Evolutionary conservation across 2,797 vertebrate species (phyloP).

Genomic region (Spizella passerina): DNA sequence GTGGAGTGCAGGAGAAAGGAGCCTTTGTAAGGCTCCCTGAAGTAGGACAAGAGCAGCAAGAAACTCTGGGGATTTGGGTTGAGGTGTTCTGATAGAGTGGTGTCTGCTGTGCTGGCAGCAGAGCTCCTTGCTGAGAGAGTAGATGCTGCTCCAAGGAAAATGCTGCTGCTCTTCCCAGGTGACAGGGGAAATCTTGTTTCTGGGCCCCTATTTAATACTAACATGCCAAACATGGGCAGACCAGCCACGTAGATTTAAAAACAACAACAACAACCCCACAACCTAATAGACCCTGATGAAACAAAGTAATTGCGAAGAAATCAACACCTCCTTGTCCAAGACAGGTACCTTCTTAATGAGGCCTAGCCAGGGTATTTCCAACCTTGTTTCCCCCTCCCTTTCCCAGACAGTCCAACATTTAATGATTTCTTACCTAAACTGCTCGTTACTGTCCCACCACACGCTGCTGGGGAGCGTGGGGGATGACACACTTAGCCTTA

Average conservation of each 20-base stretch:
- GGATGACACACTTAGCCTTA: background rate
- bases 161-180: background rate
- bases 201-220: background rate
- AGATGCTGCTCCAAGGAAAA: background rate
- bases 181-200: background rate
- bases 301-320: background rate
- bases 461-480: background rate
- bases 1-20: background rate
- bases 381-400: background rate
- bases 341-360: background rate
- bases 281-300: background rate
- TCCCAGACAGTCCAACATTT: background rate
- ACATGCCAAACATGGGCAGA: background rate
- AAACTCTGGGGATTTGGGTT: background rate
- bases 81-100: background rate
- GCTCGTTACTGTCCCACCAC: background rate
- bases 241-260: background rate
- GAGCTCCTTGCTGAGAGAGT: background rate
- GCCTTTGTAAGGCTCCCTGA: background rate
- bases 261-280: background rate
- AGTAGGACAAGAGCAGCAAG: slow-evolving; percentile 7
- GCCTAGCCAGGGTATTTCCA: background rate
- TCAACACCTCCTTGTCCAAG: background rate
- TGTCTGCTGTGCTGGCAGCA: background rate
- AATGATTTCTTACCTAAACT: background rate